Conservation (phyloP, 2,113 vertebrate genomes). For the Xenopus tropicalis region DNA sequence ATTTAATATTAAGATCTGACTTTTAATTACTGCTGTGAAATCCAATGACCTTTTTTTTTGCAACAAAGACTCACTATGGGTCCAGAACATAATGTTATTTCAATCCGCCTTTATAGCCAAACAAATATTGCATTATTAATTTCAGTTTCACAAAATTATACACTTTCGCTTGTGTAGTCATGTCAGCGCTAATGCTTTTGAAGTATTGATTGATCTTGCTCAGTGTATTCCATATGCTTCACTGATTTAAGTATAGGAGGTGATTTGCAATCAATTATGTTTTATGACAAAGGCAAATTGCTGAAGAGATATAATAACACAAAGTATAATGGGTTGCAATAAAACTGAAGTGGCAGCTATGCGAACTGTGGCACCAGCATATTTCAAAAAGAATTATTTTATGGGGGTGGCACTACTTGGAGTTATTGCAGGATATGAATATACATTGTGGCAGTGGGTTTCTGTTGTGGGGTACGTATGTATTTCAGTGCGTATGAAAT, state of each 20-base stretch:
- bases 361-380: too few relatives aligned
- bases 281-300: slow-evolving; percentile 15
- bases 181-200: slow-evolving; percentile 23
- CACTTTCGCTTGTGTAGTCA: slow-evolving; percentile 22
- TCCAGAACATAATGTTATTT: slow-evolving; percentile 29
- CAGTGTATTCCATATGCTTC: slow-evolving; percentile 26
- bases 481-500: too few relatives aligned
- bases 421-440: too few relatives aligned
- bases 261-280: slow-evolving; percentile 32
- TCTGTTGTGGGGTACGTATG: too few relatives aligned
- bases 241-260: slow-evolving; percentile 14
- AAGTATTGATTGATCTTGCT: slow-evolving; percentile 7
- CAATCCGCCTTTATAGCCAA: slow-evolving; percentile 27
- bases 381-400: too few relatives aligned
- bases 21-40: slow-evolving; percentile 40
- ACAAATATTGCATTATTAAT: slow-evolving; percentile 44
- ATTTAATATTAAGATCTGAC: slow-evolving; percentile 35
- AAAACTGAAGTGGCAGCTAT: too few relatives aligned
- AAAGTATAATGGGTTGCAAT: too few relatives aligned
- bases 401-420: too few relatives aligned
- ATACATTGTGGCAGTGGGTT: too few relatives aligned
- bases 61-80: slow-evolving; percentile 16
- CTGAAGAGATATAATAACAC: slow-evolving; percentile 3
- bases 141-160: slow-evolving; percentile 8
- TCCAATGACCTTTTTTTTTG: slow-evolving; percentile 30